A percentile compares a stretch with the other conserved stretches of the same genome.
These are phyloP conservation scores for Lycodopsis pacificus DNA, from an alignment of 2,797 vertebrate genomes.

Conservation along the genomic window DNA sequence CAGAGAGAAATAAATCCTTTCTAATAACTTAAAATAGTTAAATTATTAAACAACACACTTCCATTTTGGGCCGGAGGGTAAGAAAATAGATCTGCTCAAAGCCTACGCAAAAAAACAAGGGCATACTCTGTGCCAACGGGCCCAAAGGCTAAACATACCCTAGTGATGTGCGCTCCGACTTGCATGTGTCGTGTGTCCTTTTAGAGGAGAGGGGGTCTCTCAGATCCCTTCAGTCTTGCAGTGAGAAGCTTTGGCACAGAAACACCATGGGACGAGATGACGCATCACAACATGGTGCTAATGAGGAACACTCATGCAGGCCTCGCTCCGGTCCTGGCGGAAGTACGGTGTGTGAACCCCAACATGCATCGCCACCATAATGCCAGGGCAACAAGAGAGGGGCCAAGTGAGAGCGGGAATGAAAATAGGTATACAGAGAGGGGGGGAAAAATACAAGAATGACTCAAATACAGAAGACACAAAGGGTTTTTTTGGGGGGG, in stretches of 20 bases:
- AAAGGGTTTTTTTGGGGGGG: neutral
- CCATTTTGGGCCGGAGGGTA: conserved; percentile 55
- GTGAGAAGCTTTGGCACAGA: conserved; percentile 82
- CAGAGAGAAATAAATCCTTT: conserved; percentile 72
- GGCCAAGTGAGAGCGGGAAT: conserved; percentile 1
- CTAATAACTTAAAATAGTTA: conserved; percentile 89
- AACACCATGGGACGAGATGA: conserved; percentile 64
- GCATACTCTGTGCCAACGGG: conserved; percentile 54
- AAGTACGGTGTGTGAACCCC: conserved; percentile 63
- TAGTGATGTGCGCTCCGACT: conserved; percentile 52
- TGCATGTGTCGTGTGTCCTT: conserved; percentile 63
- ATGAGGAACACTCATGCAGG: conserved; percentile 74
- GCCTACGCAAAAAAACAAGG: conserved; percentile 27
- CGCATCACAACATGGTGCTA: conserved; percentile 67
- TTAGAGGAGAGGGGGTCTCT: conserved; percentile 41
- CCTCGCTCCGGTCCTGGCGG: conserved; percentile 65
- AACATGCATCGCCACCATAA: conserved; percentile 62
- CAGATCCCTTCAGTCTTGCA: conserved; percentile 60
- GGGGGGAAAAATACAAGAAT: conserved; percentile 11
- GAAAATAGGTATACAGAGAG: conserved; percentile 18
- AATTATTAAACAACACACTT: conserved; percentile 82
- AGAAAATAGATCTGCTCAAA: conserved; percentile 69
- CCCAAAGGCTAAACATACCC: conserved; percentile 59
- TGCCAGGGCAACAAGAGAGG: conserved; percentile 61
- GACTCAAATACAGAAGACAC: conserved; percentile 30